phyloP scores from a whole-genome alignment of 92 coral and sea anemone species.

The Virgularia gustaviana region DNA sequence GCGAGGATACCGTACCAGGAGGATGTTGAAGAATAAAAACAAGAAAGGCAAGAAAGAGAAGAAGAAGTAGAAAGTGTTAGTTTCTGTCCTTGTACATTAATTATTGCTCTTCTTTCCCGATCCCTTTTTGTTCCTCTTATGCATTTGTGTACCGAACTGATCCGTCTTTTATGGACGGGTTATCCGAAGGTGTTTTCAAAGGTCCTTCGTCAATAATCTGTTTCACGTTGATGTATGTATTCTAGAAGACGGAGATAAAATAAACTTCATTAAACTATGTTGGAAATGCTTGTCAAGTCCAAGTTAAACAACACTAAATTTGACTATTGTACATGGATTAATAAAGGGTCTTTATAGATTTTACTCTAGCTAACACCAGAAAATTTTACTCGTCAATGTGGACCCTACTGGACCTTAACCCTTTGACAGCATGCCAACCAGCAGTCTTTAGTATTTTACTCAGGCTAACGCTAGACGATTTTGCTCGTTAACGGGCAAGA shows the following conservation, averaged over 20 bases:
- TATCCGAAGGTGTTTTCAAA: neutral
- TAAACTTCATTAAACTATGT: neutral
- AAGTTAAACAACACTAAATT: no score
- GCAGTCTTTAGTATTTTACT: no score
- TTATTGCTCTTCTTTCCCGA: neutral
- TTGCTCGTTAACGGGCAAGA: no score
- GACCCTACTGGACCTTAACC: no score
- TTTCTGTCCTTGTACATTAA: no score
- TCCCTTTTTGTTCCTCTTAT: neutral
- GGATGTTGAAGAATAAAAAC: constrained; percentile 42
- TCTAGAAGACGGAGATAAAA: constrained; percentile 16
- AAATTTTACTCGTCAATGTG: no score
- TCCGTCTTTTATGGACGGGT: neutral
- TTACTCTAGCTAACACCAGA: no score
- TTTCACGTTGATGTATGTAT: constrained; percentile 39
- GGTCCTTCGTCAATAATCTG: constrained; percentile 19
- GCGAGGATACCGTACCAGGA: constrained; percentile 65
- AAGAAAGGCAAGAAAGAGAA: constrained; percentile 58
- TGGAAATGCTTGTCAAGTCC: no score
- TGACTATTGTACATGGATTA: no score
- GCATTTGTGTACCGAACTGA: neutral
- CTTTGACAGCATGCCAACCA: no score
- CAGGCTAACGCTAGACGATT: no score
- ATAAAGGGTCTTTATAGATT: no score
- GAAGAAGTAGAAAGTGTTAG: constrained; percentile 19